Base-by-base conservation (phyloP, 2,113 vertebrate genomes). In the Passer montanus region DNA sequence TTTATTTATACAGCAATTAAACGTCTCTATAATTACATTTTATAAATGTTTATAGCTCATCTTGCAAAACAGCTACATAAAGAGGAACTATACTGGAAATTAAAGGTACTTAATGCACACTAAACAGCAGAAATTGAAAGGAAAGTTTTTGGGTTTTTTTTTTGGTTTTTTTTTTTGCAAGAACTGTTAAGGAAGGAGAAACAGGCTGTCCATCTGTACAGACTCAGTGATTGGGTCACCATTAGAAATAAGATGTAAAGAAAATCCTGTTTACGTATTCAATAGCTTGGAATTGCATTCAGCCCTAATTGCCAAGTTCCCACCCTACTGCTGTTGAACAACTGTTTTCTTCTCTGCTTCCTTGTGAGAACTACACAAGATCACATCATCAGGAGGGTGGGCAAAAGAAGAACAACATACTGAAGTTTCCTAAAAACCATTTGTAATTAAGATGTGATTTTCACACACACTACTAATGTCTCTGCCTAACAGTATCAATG, bases 1-100 rank as follows among this genome's bases (percentile, higher is more conserved):
- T 86, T 96, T 87, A 76, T 88, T 93, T 94, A 88, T 26, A 74
- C 50, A 77, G 82, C 85, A 96, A 33, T 56, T 33, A 90, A 78
- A 94, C 7, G 3, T 58, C 70, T 73, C 87, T 39, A 11, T 92
- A 87, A 89, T 89, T 68, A 82, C 1, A 9, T 63, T 93, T 94
- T 82, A 73, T 78, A 88, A 90, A 84, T 84, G 83, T 53, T 93
- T 73, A 79, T 18, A 37, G 74, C 58, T 86, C 55, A 43, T 79
- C 62, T 91, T 79, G 87, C 85, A 77, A 79, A 93, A 52, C 59
- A 84, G 47, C 49, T 84, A 84, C 88, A 80, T 80, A 77, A 91
- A 89, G 64, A 83, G 41, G 60, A 89, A 33, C 79, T 74, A 46
- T 50, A 69, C 37, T 44, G 77, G 82, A 91, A 80, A 90, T 52